Base-by-base conservation (phyloP, 2,888 invertebrate species). In the Alsophila aescularia region DNA sequence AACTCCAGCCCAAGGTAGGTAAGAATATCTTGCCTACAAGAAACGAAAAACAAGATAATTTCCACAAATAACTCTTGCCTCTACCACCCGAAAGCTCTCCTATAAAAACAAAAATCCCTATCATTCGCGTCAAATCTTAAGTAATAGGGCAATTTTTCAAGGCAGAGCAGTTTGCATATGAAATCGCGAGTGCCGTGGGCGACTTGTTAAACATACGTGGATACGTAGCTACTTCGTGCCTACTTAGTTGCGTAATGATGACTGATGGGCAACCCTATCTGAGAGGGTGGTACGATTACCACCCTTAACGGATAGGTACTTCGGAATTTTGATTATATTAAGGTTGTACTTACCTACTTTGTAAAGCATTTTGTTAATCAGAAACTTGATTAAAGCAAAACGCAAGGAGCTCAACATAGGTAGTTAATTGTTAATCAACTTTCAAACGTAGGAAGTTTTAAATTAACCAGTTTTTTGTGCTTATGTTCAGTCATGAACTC, bases 101-200 rank as follows among this genome's bases (percentile, higher is more conserved):
- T 60, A 44, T 59, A 72, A 72, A 72, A 75, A 66, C 60, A 76
- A 70, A 78, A 85, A 79, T 82, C 82, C 79, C 85, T 84, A 86
- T 86, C 85, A 70, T 81, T 82, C 72, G 59, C 70, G 73, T 70
- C 75, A 79, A 84, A 85, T 87, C 82, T 85, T 82, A 77, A 86
- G 78, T 84, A 88, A 90, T 90, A 72, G 83, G 79, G 78, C 74
- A 75, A 89, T 90, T 89, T 90, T 74, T 90, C 86, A 87, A 72
- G 62, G 70, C 61, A 69, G 67, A 77, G 74, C 79, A 79, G 77
- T 85, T 84, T 87, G 88, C 90, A 88, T 90, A 82, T 87, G 82
- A 81, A 83, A 83, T 83, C 81, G 73, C 72, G 77, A 75, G 73
- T 73, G 71, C 79, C 77, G 74, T 70, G 75, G 81, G 84, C 81